These are phyloP conservation scores for Anolis carolinensis DNA, from an alignment of 2,113 vertebrate species.

Conservation along the genomic window DNA sequence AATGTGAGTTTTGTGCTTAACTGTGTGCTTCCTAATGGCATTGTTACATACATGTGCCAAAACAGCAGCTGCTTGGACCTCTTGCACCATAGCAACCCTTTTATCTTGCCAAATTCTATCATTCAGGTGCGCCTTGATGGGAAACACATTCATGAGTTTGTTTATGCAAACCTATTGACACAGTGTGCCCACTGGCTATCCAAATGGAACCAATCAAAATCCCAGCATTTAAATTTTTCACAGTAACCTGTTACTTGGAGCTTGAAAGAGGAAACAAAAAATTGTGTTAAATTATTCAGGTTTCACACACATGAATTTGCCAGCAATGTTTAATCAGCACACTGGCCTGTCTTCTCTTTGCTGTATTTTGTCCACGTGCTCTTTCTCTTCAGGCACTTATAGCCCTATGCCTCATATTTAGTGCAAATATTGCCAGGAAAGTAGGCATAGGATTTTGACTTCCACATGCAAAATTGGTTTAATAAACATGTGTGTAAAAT, in stretches of 20 bases:
- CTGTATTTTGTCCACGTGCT: background rate
- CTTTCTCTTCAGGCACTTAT: no score
- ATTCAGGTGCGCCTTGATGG: no score
- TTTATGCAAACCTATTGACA: background rate
- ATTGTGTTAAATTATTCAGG: background rate
- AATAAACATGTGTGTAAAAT: background rate
- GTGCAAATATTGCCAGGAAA: no score
- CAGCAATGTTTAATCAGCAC: background rate
- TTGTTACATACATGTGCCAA: background rate
- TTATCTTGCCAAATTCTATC: background rate
- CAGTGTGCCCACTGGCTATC: background rate
- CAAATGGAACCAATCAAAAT: background rate
- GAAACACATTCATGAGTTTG: no score
- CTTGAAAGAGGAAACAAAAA: no score
- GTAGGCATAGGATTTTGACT: background rate
- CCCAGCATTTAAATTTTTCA: no score
- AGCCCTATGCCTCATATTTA: background rate
- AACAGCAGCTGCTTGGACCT: background rate
- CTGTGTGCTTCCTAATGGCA: background rate
- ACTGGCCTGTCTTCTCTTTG: background rate
- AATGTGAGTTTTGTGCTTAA: background rate
- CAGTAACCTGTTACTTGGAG: background rate
- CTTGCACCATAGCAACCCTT: background rate
- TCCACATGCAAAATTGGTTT: background rate
- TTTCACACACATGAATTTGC: background rate